Base-by-base conservation (phyloP, 2,888 invertebrate genomes). In the Phyto melanocephala region DNA sequence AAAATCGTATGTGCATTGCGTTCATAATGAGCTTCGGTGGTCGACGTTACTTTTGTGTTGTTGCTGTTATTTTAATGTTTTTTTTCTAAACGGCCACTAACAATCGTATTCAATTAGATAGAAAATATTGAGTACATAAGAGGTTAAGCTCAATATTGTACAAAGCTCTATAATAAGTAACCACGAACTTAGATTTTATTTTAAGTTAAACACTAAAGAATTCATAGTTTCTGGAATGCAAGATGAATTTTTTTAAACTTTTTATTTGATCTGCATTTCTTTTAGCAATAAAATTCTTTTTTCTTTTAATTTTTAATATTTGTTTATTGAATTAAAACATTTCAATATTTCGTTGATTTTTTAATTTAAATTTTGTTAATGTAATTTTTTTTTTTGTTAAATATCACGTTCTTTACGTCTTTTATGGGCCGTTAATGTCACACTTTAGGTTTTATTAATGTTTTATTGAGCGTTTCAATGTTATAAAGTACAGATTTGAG, bases 1-100 rank as follows among this genome's bases (percentile, higher is more conserved):
- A 85, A 87, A 87, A 85, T 86, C 85, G 82, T 87, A 89, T 90
- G 89, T 88, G 90, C 85, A 83, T 85, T 87, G 89, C 83, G 85
- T 90, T 85, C 82, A 80, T 90, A 89, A 89, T 89, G 87, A 90
- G 89, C 84, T 85, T 80, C 72, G 54, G 17, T 28, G 3, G 6
- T 28, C 28, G 28, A 28, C 28, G 28, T 28, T 28, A 28, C 28
- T 28, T 28, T 28, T 28, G 3, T 28, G 28, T 28, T 33, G 33
- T 15, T 15, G 6, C 7, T 8, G 45, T 6, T 15, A n/a, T 42
- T 28, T 22, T 50, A 0, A 20, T 3, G 20, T 22, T 24, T 22
- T n/a, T 40, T 60, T 60, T 60, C 24, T 60, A n/a, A 45, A 28
- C 62, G 24, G 10, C 45, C 28, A 42, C 0, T 54, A 24, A 24